These are phyloP conservation scores for Anarsia innoxiella DNA, from an alignment of 2,888 invertebrate genomes.

Conservation along the genomic window DNA sequence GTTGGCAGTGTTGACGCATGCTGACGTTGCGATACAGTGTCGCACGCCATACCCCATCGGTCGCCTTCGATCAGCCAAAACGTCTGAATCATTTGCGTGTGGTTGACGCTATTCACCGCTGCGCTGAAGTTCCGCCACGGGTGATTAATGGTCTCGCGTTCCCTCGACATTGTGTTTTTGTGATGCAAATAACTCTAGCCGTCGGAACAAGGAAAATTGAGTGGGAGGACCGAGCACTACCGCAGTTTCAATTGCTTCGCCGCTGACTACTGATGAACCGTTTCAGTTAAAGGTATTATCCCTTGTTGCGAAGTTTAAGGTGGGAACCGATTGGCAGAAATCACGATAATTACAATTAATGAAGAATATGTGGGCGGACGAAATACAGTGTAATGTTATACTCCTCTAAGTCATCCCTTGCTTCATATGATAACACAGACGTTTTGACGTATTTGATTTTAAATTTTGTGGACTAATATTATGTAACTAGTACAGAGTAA, in stretches of 20 bases:
- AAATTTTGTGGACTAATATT: too few relatives aligned
- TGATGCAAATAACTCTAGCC: conserved; percentile 73
- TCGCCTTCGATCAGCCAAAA: conserved; percentile 48
- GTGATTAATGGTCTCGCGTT: conserved; percentile 71
- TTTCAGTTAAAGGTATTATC: conserved; percentile 58
- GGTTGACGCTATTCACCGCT: conserved; percentile 62
- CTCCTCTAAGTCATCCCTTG: too few relatives aligned
- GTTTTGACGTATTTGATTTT: too few relatives aligned
- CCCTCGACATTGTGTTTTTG: conserved; percentile 73
- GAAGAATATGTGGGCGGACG: too few relatives aligned
- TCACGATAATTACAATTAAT: conserved; percentile 17
- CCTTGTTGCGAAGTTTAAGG: conserved; percentile 45
- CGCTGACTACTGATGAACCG: conserved; percentile 71
- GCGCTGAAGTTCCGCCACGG: conserved; percentile 58
- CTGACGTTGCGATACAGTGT: conserved; percentile 8
- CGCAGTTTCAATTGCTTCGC: conserved; percentile 71
- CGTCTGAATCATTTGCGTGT: conserved; percentile 68
- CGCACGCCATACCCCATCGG: conserved; percentile 17
- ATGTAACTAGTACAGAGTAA: too few relatives aligned
- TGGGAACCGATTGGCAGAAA: conserved; percentile 33
- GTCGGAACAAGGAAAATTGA: conserved; percentile 72
- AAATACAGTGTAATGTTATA: background rate
- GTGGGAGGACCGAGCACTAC: conserved; percentile 65
- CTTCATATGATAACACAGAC: too few relatives aligned
- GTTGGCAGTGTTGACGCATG: too few relatives aligned